Conservation (phyloP, 2,888 invertebrate genomes). For the Caenorhabditis sp. region DNA sequence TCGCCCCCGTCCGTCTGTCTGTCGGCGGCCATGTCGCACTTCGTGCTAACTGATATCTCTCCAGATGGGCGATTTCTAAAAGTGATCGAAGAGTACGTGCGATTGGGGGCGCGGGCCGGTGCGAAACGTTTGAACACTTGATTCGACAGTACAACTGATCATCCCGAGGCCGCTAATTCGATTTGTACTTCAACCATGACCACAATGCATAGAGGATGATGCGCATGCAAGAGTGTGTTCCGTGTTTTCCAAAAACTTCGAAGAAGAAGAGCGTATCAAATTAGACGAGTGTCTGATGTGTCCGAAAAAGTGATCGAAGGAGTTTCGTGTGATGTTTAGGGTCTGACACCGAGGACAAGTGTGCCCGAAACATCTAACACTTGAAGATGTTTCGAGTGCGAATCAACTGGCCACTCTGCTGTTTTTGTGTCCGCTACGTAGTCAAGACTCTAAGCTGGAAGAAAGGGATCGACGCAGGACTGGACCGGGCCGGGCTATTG, state of each 20-base stretch:
- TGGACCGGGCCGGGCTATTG: no score
- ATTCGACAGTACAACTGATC: conserved; percentile 40
- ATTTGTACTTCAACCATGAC: conserved; percentile 26
- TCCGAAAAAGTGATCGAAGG: not conserved
- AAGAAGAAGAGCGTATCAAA: conserved; percentile 6
- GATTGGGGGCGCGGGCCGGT: not conserved
- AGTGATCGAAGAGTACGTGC: conserved; percentile 22
- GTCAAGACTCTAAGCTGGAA: no score
- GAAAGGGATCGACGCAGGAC: not conserved
- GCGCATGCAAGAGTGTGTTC: conserved; percentile 4
- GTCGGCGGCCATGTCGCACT: not conserved
- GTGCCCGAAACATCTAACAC: conserved; percentile 27
- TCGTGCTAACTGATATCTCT: conserved; percentile 3
- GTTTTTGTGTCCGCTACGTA: no score
- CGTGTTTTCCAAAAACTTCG: conserved; percentile 33
- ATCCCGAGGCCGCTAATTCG: conserved; percentile 34
- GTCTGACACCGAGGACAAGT: conserved; percentile 28
- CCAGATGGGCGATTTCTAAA: conserved; percentile 27
- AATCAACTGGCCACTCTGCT: conserved; percentile 36
- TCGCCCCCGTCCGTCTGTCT: conserved; percentile 24
- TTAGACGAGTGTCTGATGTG: conserved; percentile 4
- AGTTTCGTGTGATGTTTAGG: conserved; percentile 30
- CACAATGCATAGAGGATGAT: conserved; percentile 28
- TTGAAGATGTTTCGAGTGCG: conserved; percentile 37
- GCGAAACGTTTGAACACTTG: conserved; percentile 45